Evolutionary conservation across 2,797 vertebrate genomes (phyloP).

Genomic region (Sciaenops ocellatus): DNA sequence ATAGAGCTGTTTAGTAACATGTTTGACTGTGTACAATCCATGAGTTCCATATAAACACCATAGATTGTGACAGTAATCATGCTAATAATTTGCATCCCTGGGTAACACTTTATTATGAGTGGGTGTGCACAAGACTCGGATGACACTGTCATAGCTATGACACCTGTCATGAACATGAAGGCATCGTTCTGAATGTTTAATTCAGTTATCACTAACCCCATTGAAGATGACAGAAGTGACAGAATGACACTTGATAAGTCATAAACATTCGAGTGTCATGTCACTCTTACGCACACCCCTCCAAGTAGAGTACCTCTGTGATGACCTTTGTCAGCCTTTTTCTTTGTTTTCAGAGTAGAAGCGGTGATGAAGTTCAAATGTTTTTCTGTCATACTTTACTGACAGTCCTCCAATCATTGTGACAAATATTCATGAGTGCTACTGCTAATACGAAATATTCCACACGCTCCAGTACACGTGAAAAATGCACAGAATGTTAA

Average conservation of each 20-base stretch:
- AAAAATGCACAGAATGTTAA: conserved; percentile 16
- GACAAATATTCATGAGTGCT: not conserved
- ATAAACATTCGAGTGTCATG: no score
- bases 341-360: not conserved
- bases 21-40: not conserved
- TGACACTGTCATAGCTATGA: no score
- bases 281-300: no score
- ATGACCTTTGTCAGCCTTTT: not conserved
- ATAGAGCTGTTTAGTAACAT: not conserved
- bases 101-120: no score
- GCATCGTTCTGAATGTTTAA: no score
- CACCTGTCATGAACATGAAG: no score
- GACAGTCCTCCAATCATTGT: not conserved
- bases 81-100: not conserved
- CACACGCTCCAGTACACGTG: not conserved
- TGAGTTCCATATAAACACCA: no score
- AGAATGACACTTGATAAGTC: no score
- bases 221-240: no score
- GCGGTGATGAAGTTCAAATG: not conserved
- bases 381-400: not conserved
- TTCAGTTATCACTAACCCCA: no score
- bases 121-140: no score
- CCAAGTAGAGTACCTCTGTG: no score
- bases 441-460: not conserved
- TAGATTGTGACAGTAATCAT: not conserved